A percentile compares a stretch with the other conserved stretches of the same genome.
Conservation (phyloP, 1,140 invertebrate species). For the Eufriesea mexicana region DNA sequence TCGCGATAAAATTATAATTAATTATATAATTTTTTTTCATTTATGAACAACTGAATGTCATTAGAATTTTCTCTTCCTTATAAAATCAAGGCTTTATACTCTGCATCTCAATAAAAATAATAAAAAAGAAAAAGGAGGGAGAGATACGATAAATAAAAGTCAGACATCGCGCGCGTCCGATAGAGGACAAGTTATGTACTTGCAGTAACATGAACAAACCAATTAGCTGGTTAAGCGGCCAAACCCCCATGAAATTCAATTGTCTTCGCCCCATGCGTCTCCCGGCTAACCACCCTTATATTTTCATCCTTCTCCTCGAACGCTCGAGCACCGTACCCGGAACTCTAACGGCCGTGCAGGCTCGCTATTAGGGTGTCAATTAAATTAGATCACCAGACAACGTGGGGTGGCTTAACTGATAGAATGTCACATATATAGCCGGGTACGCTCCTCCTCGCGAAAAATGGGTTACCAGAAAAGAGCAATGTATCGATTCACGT, state of each 20-base stretch:
- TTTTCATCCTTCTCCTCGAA: constrained; percentile 73
- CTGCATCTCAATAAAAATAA: background rate
- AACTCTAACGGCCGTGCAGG: constrained; percentile 71
- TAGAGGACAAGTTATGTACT: constrained; percentile 69
- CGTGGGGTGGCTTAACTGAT: constrained; percentile 68
- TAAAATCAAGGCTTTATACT: background rate
- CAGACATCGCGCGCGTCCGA: background rate
- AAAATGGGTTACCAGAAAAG: constrained; percentile 34
- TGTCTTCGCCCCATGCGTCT: constrained; percentile 79
- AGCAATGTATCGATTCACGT: background rate
- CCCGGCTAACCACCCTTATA: constrained; percentile 78
- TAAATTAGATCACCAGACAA: constrained; percentile 76
- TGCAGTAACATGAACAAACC: constrained; percentile 76
- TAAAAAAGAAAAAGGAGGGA: too few species aligned
- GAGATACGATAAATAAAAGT: background rate
- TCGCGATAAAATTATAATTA: too few species aligned
- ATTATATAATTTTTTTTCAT: too few species aligned
- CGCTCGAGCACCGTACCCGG: constrained; percentile 55
- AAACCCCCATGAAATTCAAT: constrained; percentile 82
- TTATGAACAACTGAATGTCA: too few species aligned
- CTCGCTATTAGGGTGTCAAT: constrained; percentile 79
- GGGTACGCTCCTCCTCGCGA: constrained; percentile 1
- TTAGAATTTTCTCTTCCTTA: too few species aligned
- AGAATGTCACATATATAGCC: constrained; percentile 55
- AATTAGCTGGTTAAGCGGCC: constrained; percentile 81